Base-by-base conservation (phyloP, 1,140 invertebrate genomes). In the Pomacea maculata region DNA sequence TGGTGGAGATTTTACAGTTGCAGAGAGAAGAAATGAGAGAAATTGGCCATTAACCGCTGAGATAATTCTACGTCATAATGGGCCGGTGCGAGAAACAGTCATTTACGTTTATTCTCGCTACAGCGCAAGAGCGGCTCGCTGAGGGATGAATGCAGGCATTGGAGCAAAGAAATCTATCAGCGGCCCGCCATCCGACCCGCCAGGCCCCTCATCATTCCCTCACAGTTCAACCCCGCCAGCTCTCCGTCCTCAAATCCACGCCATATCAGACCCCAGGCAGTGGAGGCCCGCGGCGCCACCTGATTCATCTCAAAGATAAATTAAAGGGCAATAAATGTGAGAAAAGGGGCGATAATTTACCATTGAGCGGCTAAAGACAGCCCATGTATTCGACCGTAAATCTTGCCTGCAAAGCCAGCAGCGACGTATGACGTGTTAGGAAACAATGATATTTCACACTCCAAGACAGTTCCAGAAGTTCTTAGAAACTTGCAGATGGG, bases 261-360 rank as follows among this genome's bases (percentile, higher is more conserved):
- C 72, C 79, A 45, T 74, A 80, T 80, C 79, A 63, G 19, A 61
- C 8, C 79, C 63, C 34, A 34, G 63, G 63, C 79, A 80, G 73
- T 29, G 70, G 70, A 64, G 64, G 61, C 64, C 61, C 79, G 45
- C 25, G 45, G 34, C 54, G 54, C 75, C 57, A 61, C 77, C 80
- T 79, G 77, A 68, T 80, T 74, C 54, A 82, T 82, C 77, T 67
- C 68, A 75, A 75, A 82, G 79, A 70, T 82, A 82, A 82, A 82
- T 82, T 73, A 79, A 82, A 82, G 73, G 81, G 74, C 76, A 82
- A 82, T 82, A 82, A 82, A 82, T 82, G 79, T 79, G 77, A 82
- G 77, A 82, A 71, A 78, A 78, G 52, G 65, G 61, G 72, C 64
- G 77, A 82, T 82, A 82, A 82, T 82, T 78, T 75, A 82, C 74